These are phyloP conservation scores for Castor canadensis DNA, from an alignment of 2,113 vertebrate species.

Conservation along the genomic window DNA sequence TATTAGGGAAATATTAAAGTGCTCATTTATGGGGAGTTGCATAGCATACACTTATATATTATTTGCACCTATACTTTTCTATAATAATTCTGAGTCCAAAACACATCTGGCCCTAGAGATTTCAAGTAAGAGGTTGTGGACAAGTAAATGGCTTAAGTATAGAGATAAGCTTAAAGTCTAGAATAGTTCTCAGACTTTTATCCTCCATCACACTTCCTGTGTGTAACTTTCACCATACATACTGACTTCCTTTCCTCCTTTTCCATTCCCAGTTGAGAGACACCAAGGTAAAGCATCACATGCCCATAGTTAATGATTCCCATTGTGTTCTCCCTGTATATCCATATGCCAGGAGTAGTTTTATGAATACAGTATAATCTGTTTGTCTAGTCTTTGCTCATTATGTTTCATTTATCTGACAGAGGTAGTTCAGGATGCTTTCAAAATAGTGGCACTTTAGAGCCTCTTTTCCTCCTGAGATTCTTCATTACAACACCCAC, in stretches of 20 bases:
- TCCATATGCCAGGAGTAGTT: not conserved
- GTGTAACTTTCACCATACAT: not conserved
- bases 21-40: not conserved
- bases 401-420: conserved; percentile 24
- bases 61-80: not conserved
- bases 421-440: not conserved
- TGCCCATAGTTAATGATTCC: not conserved
- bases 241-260: not conserved
- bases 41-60: not conserved
- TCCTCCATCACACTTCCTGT: not conserved
- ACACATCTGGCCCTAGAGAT: not conserved
- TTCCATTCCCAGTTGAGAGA: conserved; percentile 1
- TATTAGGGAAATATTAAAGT: conserved; percentile 24
- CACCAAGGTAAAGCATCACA: not conserved
- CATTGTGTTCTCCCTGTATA: not conserved
- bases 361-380: not conserved
- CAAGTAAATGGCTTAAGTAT: not conserved
- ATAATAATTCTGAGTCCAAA: not conserved
- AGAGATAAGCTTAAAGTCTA: conserved; percentile 9
- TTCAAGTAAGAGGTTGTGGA: not conserved
- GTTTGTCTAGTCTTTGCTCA: conserved; percentile 31
- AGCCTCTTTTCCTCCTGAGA: conserved; percentile 22
- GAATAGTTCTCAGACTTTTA: not conserved
- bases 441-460: not conserved
- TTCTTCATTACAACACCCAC: not conserved